phyloP scores from a whole-genome alignment of 2,113 vertebrate genomes.

The Pituophis catenifer region DNA sequence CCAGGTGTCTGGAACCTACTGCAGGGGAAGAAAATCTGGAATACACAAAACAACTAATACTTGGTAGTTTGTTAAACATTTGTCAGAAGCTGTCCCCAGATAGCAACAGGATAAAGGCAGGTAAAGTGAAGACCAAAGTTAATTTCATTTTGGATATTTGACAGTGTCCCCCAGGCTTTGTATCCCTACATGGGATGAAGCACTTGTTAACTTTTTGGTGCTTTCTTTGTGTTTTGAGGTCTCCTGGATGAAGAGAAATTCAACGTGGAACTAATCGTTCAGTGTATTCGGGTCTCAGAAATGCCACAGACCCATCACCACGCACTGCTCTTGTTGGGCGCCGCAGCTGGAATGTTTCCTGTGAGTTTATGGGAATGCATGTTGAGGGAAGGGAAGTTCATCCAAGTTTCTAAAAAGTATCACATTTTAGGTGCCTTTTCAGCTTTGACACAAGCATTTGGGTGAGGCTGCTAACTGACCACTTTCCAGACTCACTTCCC shows the following conservation, averaged over 20 bases:
- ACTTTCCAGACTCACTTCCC: not conserved
- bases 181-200: not conserved
- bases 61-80: conserved; percentile 85
- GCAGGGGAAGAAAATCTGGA: conserved; percentile 79
- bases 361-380: conserved; percentile 68
- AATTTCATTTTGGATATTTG: not conserved
- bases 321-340: conserved; percentile 86
- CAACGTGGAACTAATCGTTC: conserved; percentile 93
- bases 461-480: not conserved
- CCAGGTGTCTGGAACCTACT: conserved; percentile 81
- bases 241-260: conserved; percentile 90
- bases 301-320: conserved; percentile 96
- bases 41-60: conserved; percentile 93
- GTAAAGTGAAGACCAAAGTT: conserved; percentile 54
- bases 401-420: not conserved
- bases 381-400: not conserved
- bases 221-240: conserved; percentile 64
- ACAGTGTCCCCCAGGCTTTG: not conserved
- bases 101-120: conserved; percentile 71
- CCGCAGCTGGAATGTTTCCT: conserved; percentile 87
- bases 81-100: conserved; percentile 82
- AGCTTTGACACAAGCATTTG: not conserved
- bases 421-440: not conserved
- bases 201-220: not conserved
- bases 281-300: conserved; percentile 85